A percentile compares a stretch with the other conserved stretches of the same genome.
Conservation (phyloP, 2,113 vertebrate genomes). For the Chamaetylas fuelleborni region DNA sequence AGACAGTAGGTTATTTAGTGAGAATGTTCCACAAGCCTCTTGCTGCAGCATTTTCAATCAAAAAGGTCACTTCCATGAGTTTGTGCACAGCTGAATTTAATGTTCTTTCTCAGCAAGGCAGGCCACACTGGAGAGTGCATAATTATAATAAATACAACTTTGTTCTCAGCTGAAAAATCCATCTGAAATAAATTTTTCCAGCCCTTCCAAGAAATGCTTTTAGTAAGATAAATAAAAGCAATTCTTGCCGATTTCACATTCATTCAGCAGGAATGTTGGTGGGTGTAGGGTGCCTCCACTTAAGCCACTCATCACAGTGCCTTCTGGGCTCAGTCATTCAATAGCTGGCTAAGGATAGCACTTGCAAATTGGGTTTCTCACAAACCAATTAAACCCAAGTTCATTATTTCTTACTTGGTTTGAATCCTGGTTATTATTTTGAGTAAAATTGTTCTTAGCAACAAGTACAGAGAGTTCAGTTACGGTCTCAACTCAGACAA, state of each 20-base stretch:
- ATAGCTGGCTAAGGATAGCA: constrained; percentile 40
- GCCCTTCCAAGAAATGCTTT: constrained; percentile 53
- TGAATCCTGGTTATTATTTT: constrained; percentile 15
- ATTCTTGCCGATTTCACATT: constrained; percentile 57
- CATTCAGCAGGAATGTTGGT: constrained; percentile 60
- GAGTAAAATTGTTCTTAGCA: constrained; percentile 17
- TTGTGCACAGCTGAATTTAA: constrained; percentile 52
- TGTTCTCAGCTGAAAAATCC: constrained; percentile 62
- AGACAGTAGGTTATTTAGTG: constrained; percentile 56
- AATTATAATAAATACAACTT: constrained; percentile 63
- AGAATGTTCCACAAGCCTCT: constrained; percentile 13
- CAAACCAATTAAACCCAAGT: constrained; percentile 26
- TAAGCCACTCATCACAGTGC: constrained; percentile 57
- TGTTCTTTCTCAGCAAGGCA: constrained; percentile 60
- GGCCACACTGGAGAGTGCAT: constrained; percentile 37
- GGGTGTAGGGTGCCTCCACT: constrained; percentile 64
- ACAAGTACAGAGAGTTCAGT: constrained; percentile 15
- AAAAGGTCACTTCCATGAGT: constrained; percentile 61
- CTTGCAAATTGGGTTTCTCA: constrained; percentile 25
- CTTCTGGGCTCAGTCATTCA: constrained; percentile 53
- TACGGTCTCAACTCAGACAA: background rate
- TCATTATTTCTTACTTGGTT: constrained; percentile 13
- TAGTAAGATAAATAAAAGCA: constrained; percentile 66
- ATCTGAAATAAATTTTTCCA: constrained; percentile 62
- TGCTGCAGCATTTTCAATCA: constrained; percentile 46